Evolutionary conservation across 2,113 vertebrate species (phyloP), one percentile per base, ranked within the genome.

Genomic region (Nothocercus nigrocapillus): DNA sequence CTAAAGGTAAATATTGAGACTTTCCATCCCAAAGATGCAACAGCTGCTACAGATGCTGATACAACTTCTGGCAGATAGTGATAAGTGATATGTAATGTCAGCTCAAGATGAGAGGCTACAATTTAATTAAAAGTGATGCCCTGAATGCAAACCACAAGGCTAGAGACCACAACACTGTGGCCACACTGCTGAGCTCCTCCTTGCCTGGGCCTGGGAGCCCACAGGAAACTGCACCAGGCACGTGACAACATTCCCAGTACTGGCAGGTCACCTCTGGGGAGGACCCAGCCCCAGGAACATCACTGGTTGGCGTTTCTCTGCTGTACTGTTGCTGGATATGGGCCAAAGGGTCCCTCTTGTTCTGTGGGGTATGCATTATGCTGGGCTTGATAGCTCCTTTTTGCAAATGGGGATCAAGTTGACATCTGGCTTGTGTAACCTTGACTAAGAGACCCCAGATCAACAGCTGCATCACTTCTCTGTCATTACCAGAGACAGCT

Each of bases 1-100:
- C 36, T 94, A 76, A 97, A 97, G 73, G 86, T 94, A 97, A 97
- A 95, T 89, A 96, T 15, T 74, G 70, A 93, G 88, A 83, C 24
- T 96, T 96, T 88, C 93, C 79, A 91, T 91, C 82, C 85, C 73
- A 76, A 82, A 96, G 92, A 49, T 69, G 38, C 86, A 88, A 67
- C 44, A 92, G 72, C 82, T 96, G 67, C 83, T 94, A 44, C 56
- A 93, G 72, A 91, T 87, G 84, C 79, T 67, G 51, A 83, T 51
- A 61, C 7, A 94, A 91, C 63, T 94, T 94, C 77, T 94, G 94
- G 86, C 77, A 94, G 49, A 49, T 27, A 69, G 74, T 21, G 38
- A 63, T 72, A 40, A 63, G 36, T 61, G 68, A 73, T 83, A 51
- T 9, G 28, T 79, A 83, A 92, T 73, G 40, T 82, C 83, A 92